phyloP scores from a whole-genome alignment of 2,888 invertebrate species.

The Lasioglossum leucozonium region DNA sequence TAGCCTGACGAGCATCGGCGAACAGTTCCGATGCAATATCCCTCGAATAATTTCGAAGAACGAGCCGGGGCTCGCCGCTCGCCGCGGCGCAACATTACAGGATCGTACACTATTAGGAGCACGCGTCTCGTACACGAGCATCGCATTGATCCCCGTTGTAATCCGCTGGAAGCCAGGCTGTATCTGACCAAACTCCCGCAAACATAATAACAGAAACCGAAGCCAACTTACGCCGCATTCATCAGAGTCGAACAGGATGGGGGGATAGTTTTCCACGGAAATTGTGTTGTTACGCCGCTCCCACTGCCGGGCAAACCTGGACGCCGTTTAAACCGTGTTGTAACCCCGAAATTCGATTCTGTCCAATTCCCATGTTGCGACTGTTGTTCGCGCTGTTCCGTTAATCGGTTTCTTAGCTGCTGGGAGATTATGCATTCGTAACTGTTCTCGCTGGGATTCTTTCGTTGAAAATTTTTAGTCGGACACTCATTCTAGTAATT shows the following conservation, averaged over 20 bases:
- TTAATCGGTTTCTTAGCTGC: neutral
- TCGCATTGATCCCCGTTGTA: slow-evolving; percentile 40
- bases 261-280: slow-evolving; percentile 25
- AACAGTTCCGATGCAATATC: neutral
- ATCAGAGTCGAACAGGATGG: neutral
- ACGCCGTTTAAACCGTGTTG: neutral
- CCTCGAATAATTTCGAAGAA: neutral
- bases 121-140: neutral
- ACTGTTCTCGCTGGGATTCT: no score
- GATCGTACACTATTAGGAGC: neutral
- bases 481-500: no score
- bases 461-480: no score
- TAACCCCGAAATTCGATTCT: slow-evolving; percentile 16
- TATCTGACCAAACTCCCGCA: slow-evolving; percentile 37
- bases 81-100: neutral
- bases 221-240: slow-evolving; percentile 18
- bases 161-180: slow-evolving; percentile 27
- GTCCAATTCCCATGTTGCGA: neutral
- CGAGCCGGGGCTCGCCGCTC: neutral
- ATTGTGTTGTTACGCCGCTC: slow-evolving; percentile 37
- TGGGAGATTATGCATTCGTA: neutral
- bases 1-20: neutral
- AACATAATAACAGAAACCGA: slow-evolving; percentile 30
- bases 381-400: neutral
- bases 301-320: neutral